Base-by-base conservation (phyloP, 2,113 vertebrate species). In the Salvelinus namaycush region DNA sequence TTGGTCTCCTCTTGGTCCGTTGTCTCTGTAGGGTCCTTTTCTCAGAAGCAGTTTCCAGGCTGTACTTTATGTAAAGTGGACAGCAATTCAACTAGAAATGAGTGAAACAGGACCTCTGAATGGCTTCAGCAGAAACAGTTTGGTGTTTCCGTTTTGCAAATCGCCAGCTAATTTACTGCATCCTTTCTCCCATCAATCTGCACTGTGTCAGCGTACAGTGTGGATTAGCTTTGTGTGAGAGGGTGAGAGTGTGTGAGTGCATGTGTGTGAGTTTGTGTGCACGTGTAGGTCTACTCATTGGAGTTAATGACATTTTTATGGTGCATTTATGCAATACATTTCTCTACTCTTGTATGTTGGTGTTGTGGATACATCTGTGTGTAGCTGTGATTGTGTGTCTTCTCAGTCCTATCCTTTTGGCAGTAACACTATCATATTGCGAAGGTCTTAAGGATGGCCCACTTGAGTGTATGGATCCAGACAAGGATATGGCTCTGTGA, bases 11-110 rank as follows among this genome's bases (percentile, higher is more conserved):
- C 73, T 49, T 65, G 34, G 12, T 44, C n/a, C 57, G 57, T 73
- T 74, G 66, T 74, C 71, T 68, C 68, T 69, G 22, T 20, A 24
- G 11, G 69, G 60, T 72, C 22, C 44, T 74, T 64, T 51, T 74
- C 72, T 75, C 66, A 34, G 72, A 62, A 80, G 74, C 70, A 51
- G 70, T 70, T 70, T 49, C 73, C 18, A 29, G 75, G 79, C 31
- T 60, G 27, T 24, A 65, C 70, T 69, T 73, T 70, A 76, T 73
- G 68, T 72, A 64, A 76, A 70, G 75, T 76, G 72, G 79, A 81
- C 79, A 77, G 66, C 71, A 73, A 70, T 77, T 81, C 73, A 29
- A 59, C 75, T 44, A 1, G 67, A 60, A 77, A 77, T 77, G 54
- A 76, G 62, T 76, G 70, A 54, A 31, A 62, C 16, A 34, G 68